Conservation (phyloP, 2,888 invertebrate species). For the Anthrax anthrax region DNA sequence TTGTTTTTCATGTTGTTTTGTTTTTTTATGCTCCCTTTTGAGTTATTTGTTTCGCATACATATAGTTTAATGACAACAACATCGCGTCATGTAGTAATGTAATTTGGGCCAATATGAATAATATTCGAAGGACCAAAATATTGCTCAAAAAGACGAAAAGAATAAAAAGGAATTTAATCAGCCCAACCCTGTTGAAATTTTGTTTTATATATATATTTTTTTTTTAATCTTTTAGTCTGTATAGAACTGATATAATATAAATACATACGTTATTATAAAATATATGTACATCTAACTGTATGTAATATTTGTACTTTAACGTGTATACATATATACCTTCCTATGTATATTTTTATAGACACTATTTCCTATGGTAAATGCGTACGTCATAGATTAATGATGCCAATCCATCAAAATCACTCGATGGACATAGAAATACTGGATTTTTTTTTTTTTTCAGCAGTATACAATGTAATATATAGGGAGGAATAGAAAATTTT, state of each 20-base stretch:
- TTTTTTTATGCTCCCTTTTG: neutral
- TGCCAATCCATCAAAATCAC: constrained; percentile 34
- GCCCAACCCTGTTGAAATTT: neutral
- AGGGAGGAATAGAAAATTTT: neutral
- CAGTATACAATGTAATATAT: neutral
- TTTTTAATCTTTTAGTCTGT: neutral
- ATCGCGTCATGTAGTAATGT: too few relatives aligned
- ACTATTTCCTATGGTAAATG: constrained; percentile 28
- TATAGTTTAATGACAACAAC: too few relatives aligned
- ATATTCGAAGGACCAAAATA: neutral
- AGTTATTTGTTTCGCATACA: neutral
- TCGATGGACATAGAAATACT: constrained; percentile 29
- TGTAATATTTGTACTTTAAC: too few relatives aligned
- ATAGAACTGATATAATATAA: too few relatives aligned
- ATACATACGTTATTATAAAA: too few relatives aligned
- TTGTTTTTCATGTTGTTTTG: neutral
- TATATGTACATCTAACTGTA: too few relatives aligned
- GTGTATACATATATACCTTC: neutral
- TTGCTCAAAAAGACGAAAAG: neutral
- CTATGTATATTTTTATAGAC: neutral
- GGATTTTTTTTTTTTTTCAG: neutral
- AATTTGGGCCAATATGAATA: too few relatives aligned
- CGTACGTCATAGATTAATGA: constrained; percentile 38
- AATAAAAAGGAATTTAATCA: neutral
- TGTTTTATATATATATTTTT: neutral